Evolutionary conservation across 2,888 invertebrate genomes (phyloP).

Genomic region (Neoitamus cyanurus): DNA sequence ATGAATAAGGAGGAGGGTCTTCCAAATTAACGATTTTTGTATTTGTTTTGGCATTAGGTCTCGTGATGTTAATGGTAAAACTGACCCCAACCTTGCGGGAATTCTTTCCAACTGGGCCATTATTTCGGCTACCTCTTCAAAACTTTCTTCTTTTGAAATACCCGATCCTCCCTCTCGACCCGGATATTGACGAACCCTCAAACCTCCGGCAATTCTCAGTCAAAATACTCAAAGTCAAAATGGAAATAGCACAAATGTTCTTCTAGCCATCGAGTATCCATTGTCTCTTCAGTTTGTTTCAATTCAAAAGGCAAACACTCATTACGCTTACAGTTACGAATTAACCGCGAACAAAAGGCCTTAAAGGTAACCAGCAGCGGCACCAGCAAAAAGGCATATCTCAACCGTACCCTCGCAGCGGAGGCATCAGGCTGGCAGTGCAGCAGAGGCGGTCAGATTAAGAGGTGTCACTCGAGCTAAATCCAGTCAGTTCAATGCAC

Average conservation of each 20-base stretch:
- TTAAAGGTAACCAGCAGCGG: background rate
- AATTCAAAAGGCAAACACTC: background rate
- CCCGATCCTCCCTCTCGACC: background rate
- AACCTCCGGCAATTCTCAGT: background rate
- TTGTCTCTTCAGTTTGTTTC: background rate
- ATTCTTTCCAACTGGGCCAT: background rate
- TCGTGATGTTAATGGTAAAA: background rate
- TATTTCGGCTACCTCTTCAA: background rate
- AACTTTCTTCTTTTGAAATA: background rate
- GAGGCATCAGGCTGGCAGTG: background rate
- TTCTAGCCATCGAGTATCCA: background rate
- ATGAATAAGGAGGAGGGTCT: background rate
- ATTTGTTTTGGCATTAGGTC: background rate
- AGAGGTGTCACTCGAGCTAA: background rate
- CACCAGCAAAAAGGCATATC: background rate
- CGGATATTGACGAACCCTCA: background rate
- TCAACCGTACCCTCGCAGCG: background rate
- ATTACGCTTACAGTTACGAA: background rate
- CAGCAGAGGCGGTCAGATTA: background rate
- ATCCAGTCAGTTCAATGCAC: conserved; percentile 43
- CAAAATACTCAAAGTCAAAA: background rate
- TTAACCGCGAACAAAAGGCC: conserved; percentile 14
- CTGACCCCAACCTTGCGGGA: background rate
- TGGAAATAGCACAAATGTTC: background rate
- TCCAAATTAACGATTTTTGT: background rate